Percentiles rank a stretch among this genome's conserved stretches.
Conservation (phyloP, 2,888 invertebrate genomes). For the Salpingus planirostris region DNA sequence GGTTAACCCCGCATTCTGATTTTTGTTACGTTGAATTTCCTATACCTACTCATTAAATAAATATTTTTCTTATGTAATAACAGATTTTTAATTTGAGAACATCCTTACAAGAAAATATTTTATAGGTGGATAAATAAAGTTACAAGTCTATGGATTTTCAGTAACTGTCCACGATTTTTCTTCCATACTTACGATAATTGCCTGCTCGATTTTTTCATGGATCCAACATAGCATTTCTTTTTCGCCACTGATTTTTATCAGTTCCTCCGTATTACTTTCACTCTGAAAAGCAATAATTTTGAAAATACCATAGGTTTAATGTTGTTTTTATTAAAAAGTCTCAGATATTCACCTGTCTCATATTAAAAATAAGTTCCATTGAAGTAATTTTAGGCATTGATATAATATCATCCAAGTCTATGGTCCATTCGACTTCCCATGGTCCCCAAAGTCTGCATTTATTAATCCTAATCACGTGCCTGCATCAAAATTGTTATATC, state of each 20-base stretch:
- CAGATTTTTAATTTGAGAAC: background rate
- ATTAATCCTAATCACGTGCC: conserved; percentile 64
- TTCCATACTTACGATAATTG: conserved; percentile 64
- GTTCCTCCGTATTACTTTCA: conserved; percentile 24
- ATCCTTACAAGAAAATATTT: background rate
- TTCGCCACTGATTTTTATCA: conserved; percentile 49
- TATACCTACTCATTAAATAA: background rate
- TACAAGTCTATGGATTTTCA: conserved; percentile 17
- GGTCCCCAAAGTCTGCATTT: conserved; percentile 60
- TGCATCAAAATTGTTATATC: conserved; percentile 32
- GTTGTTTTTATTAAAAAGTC: background rate
- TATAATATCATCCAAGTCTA: conserved; percentile 62
- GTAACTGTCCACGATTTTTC: conserved; percentile 52
- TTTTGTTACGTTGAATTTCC: background rate
- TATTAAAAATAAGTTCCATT: conserved; percentile 57
- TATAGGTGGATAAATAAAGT: background rate
- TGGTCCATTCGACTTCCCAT: conserved; percentile 70
- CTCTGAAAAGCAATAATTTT: no score
- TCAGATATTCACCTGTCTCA: conserved; percentile 57
- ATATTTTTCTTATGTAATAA: background rate
- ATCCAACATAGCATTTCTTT: conserved; percentile 59
- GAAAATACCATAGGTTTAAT: background rate
- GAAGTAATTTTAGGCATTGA: conserved; percentile 48
- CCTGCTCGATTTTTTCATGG: conserved; percentile 64
- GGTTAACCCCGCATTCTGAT: no score